phyloP scores from a whole-genome alignment of 2,888 invertebrate genomes.

The Agriopis leucophaearia region DNA sequence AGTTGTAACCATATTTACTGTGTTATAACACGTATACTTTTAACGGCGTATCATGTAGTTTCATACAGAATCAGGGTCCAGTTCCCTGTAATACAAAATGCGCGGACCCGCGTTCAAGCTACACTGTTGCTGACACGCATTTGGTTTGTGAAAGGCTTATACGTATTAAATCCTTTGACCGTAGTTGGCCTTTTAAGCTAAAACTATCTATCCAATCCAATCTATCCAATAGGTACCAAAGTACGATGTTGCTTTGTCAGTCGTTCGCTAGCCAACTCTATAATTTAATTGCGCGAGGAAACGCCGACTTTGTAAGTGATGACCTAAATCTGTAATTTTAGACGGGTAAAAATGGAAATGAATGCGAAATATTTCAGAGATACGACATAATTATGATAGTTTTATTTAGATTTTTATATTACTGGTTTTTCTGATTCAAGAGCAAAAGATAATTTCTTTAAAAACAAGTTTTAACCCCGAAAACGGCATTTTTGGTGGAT shows the following conservation, averaged over 20 bases:
- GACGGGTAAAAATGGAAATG: conserved; percentile 12
- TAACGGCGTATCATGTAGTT: no score
- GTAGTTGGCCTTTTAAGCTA: not conserved
- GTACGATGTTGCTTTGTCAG: conserved; percentile 28
- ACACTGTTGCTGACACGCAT: no score
- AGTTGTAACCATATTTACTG: no score
- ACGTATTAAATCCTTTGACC: no score
- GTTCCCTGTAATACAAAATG: no score
- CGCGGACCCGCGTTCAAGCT: no score
- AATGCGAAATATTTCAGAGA: conserved; percentile 19
- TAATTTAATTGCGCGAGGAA: conserved; percentile 27
- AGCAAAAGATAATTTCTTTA: not conserved
- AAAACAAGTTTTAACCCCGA: no score
- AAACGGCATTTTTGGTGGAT: no score
- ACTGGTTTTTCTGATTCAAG: conserved; percentile 16
- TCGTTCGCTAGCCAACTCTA: conserved; percentile 42
- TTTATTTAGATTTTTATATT: conserved; percentile 15
- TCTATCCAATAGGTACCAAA: not conserved
- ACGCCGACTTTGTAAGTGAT: conserved; percentile 16
- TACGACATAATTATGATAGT: not conserved
- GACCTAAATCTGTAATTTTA: conserved; percentile 20
- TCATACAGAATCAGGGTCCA: no score
- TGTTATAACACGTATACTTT: no score
- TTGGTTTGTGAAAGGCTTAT: no score
- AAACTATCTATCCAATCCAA: not conserved